phyloP scores from a whole-genome alignment of 2,113 vertebrate species.

The Symphodus melops region DNA sequence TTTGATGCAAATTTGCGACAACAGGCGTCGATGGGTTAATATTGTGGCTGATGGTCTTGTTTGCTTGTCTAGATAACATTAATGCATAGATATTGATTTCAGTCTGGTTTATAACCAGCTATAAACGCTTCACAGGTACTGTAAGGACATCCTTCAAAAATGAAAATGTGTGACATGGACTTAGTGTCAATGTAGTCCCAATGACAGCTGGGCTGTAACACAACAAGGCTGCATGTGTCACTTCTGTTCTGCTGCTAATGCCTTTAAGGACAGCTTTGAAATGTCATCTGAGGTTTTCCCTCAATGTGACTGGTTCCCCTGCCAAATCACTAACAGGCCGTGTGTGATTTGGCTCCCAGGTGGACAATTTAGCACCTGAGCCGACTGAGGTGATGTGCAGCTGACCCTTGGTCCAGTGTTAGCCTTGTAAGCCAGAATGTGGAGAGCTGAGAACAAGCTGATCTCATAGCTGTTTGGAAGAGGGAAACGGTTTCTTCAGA shows the following conservation, averaged over 20 bases:
- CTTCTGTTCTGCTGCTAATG: neutral
- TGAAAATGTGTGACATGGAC: neutral
- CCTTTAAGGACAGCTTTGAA: constrained; percentile 3
- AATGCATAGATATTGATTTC: too few species aligned
- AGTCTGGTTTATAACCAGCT: too few species aligned
- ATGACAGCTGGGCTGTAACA: neutral
- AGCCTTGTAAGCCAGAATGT: constrained; percentile 14
- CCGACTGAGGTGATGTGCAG: constrained; percentile 3
- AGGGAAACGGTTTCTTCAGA: neutral
- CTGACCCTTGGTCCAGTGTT: constrained; percentile 31
- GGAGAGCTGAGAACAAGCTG: constrained; percentile 4
- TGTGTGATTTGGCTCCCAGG: constrained; percentile 32
- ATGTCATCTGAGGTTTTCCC: neutral
- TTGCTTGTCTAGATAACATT: too few species aligned
- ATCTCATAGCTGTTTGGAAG: neutral
- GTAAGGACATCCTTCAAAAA: too few species aligned
- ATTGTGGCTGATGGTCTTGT: too few species aligned
- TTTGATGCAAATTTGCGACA: too few species aligned
- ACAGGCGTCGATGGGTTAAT: too few species aligned
- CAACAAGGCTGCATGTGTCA: neutral
- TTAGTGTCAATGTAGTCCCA: neutral
- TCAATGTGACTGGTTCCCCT: constrained; percentile 1
- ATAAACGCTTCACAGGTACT: too few species aligned
- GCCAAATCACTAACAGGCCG: constrained; percentile 17
- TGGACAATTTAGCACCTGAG: constrained; percentile 39